Conservation (phyloP, 2,797 vertebrate species). For the Nasua narica region DNA sequence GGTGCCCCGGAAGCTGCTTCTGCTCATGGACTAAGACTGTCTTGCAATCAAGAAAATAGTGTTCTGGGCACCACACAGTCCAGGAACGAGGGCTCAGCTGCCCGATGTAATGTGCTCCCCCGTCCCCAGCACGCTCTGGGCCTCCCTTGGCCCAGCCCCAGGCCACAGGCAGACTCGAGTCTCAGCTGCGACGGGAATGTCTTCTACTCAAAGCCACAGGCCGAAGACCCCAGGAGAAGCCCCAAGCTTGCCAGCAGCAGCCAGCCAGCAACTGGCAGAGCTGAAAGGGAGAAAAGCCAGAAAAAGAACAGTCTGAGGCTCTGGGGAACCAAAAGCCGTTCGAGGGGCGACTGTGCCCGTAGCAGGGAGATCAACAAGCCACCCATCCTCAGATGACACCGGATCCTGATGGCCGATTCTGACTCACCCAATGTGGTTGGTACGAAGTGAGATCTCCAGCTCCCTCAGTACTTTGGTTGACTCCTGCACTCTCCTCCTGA, state of each 20-base stretch:
- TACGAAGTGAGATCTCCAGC: constrained; percentile 97
- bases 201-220: constrained; percentile 57
- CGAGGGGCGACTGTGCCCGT: neutral
- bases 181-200: constrained; percentile 51
- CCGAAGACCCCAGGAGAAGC: constrained; percentile 59
- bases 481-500: constrained; percentile 95
- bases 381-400: neutral
- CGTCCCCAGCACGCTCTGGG: neutral
- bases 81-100: neutral
- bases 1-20: neutral
- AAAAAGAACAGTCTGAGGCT: constrained; percentile 26
- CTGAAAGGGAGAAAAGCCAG: neutral
- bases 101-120: neutral
- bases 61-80: neutral
- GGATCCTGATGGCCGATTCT: neutral
- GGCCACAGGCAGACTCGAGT: constrained; percentile 52
- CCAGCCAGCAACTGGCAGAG: constrained; percentile 56
- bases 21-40: neutral
- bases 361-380: neutral
- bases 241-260: constrained; percentile 51
- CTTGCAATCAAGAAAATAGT: constrained; percentile 38
- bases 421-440: constrained; percentile 97
- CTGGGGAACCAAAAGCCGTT: neutral
- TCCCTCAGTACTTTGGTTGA: constrained; percentile 96
- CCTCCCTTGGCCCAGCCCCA: constrained; percentile 45